A percentile compares a stretch with the other conserved stretches of the same genome.
Conservation (phyloP, 2,888 invertebrate genomes). For the Rhopalosiphum nymphaeae region DNA sequence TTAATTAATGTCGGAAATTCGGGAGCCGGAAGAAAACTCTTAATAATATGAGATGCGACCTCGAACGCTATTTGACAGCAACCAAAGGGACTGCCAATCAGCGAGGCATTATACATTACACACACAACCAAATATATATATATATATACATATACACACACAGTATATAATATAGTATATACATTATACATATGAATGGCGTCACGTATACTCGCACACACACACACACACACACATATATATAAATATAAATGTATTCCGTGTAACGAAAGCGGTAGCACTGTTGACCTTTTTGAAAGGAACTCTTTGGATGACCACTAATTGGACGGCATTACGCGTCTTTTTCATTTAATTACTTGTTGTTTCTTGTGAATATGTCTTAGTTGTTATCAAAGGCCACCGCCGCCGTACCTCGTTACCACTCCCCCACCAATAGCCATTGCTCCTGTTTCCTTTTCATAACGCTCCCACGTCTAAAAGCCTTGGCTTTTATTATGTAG, state of each 20-base stretch:
- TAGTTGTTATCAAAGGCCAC: conserved; percentile 22
- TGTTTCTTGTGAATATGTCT: conserved; percentile 34
- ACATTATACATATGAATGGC: background rate
- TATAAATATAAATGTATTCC: background rate
- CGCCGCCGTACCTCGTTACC: background rate
- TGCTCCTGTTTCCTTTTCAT: background rate
- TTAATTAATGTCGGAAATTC: conserved; percentile 59
- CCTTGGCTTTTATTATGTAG: conserved; percentile 20
- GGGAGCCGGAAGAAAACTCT: conserved; percentile 57
- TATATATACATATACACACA: background rate
- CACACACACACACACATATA: background rate
- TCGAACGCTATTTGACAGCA: conserved; percentile 58
- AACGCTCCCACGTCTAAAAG: conserved; percentile 30
- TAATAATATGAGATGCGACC: conserved; percentile 48
- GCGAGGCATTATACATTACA: conserved; percentile 32
- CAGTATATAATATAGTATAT: background rate
- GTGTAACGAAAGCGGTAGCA: background rate
- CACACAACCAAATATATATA: background rate
- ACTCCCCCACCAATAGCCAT: background rate
- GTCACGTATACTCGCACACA: background rate
- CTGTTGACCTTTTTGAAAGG: conserved; percentile 47
- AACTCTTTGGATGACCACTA: conserved; percentile 32
- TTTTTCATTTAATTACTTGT: conserved; percentile 61
- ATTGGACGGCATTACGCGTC: conserved; percentile 48
- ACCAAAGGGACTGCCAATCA: conserved; percentile 64